These are phyloP conservation scores for Meles meles DNA, from an alignment of 2,113 vertebrate genomes.

Conservation along the genomic window DNA sequence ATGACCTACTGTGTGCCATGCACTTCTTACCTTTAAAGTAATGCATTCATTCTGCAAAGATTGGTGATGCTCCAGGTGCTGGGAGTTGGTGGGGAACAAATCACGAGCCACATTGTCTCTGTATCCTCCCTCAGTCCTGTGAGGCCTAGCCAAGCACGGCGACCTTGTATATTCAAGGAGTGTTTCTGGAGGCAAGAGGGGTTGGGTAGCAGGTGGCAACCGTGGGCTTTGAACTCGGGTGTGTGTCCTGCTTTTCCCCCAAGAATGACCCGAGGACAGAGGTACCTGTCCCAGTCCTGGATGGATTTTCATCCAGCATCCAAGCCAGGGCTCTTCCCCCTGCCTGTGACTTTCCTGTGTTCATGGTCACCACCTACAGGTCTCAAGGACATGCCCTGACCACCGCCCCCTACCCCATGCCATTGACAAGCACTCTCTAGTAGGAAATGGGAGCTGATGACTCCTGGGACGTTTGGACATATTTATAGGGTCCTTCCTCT, in stretches of 20 bases:
- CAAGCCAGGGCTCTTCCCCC: background rate
- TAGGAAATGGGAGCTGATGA: background rate
- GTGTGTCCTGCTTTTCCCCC: background rate
- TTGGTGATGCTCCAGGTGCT: accelerated
- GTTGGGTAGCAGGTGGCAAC: background rate
- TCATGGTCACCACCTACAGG: background rate
- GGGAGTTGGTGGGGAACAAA: accelerated
- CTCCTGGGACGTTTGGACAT: background rate
- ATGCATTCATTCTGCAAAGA: background rate
- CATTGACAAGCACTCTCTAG: background rate
- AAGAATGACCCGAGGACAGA: background rate
- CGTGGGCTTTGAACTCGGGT: background rate
- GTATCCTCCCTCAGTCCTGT: background rate
- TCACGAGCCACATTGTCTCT: background rate
- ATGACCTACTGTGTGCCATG: background rate
- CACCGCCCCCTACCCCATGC: background rate
- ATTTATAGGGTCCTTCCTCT: background rate
- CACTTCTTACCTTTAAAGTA: background rate
- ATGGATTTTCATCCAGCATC: background rate
- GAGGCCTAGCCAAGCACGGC: accelerated
- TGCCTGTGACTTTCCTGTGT: background rate
- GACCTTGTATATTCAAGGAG: background rate
- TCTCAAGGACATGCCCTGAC: background rate
- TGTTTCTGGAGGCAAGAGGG: accelerated
- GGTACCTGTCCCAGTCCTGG: accelerated